phyloP scores from a whole-genome alignment of 2,888 invertebrate species.

The Candidula unifasciata region DNA sequence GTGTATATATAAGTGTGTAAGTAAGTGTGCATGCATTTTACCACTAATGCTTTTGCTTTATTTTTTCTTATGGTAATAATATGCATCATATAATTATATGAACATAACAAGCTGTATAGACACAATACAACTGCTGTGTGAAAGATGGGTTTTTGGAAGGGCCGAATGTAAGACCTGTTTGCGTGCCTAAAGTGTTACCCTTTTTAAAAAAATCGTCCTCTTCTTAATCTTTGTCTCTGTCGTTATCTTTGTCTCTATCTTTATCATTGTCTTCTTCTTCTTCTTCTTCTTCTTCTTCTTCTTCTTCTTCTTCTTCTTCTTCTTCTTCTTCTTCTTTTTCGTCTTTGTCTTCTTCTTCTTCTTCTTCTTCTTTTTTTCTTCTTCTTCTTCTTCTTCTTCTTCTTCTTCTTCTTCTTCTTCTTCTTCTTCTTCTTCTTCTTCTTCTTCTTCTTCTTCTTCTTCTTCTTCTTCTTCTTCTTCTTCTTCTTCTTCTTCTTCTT shows the following conservation, averaged over 20 bases:
- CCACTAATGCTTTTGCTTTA: no score
- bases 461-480: neutral
- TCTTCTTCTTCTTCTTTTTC: neutral
- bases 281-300: neutral
- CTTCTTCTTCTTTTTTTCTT: neutral
- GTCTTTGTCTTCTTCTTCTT: neutral
- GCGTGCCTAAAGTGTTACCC: no score
- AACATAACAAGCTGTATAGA: no score
- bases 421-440: neutral
- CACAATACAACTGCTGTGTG: no score
- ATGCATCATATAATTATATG: no score
- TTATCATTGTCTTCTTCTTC: neutral
- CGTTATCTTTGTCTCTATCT: neutral
- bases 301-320: neutral
- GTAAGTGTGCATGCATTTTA: no score
- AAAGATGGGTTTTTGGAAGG: no score
- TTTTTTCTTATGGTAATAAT: no score
- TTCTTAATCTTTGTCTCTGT: no score
- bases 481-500: neutral
- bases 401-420: neutral
- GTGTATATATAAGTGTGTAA: no score
- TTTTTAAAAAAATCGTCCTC: no score
- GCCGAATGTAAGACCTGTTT: no score
- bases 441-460: neutral
- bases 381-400: neutral